Evolutionary conservation across 2,888 invertebrate species (phyloP).

Genomic region (Aspidiotus rigidus): DNA sequence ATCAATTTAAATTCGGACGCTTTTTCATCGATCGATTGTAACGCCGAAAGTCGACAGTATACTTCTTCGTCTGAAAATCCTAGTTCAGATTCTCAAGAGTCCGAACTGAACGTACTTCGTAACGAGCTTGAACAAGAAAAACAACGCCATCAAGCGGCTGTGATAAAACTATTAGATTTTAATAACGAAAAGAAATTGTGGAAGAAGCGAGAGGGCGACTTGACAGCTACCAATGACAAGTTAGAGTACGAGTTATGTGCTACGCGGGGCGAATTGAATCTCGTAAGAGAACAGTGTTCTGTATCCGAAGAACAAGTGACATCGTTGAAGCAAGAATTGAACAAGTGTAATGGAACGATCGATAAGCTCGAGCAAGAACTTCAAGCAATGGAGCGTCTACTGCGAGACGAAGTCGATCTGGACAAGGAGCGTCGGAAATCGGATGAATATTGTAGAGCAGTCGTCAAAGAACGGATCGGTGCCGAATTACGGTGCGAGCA

Average conservation of each 20-base stretch:
- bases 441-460: constrained; percentile 13
- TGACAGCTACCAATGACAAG: not conserved
- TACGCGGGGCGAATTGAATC: not conserved
- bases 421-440: constrained; percentile 11
- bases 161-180: not conserved
- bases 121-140: not conserved
- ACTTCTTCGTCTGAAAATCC: not conserved
- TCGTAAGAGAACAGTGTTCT: constrained; percentile 8
- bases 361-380: not conserved
- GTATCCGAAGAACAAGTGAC: constrained; percentile 5
- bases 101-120: not conserved
- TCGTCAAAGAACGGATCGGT: constrained; percentile 19
- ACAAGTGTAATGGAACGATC: not conserved
- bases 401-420: not conserved
- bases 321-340: not conserved
- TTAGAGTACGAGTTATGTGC: not conserved
- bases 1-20: not conserved
- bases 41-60: not conserved
- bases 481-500: constrained; percentile 22
- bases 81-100: no score
- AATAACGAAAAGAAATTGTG: not conserved
- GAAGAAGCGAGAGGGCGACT: not conserved
- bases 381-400: not conserved
- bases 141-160: not conserved
- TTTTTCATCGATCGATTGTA: not conserved